A percentile compares a stretch with the other conserved stretches of the same genome.
phyloP scores from a whole-genome alignment of 2,888 invertebrate genomes.

The Tachina lurida region DNA sequence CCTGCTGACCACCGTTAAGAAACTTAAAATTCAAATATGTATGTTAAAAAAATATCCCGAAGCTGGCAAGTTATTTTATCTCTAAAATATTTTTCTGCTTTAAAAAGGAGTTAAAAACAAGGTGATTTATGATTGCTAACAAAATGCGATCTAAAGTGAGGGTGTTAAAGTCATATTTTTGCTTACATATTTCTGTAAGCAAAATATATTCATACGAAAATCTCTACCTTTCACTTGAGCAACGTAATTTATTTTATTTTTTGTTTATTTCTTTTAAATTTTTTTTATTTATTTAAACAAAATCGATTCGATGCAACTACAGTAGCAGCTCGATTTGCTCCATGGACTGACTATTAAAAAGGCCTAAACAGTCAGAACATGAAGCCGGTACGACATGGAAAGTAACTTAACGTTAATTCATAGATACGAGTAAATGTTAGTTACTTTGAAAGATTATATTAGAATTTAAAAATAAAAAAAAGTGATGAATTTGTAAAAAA shows the following conservation, averaged over 20 bases:
- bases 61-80: slow-evolving; percentile 33
- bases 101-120: slow-evolving; percentile 52
- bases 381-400: no score
- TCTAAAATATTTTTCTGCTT: slow-evolving; percentile 4
- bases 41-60: slow-evolving; percentile 48
- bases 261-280: neutral
- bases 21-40: slow-evolving; percentile 46
- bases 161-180: slow-evolving; percentile 65
- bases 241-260: slow-evolving; percentile 22
- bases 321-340: neutral
- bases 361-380: no score
- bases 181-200: slow-evolving; percentile 24
- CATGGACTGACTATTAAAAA: neutral
- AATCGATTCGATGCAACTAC: neutral
- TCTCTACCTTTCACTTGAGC: slow-evolving; percentile 60
- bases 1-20: neutral
- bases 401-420: no score
- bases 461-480: no score
- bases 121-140: slow-evolving; percentile 61
- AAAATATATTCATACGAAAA: slow-evolving; percentile 14
- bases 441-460: no score
- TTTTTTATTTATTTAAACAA: neutral
- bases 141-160: slow-evolving; percentile 46
- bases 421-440: no score
- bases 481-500: no score